phyloP scores from a whole-genome alignment of 37 sponge, comb jelly and placozoan genomes.

The Lycopodina hypogea region DNA sequence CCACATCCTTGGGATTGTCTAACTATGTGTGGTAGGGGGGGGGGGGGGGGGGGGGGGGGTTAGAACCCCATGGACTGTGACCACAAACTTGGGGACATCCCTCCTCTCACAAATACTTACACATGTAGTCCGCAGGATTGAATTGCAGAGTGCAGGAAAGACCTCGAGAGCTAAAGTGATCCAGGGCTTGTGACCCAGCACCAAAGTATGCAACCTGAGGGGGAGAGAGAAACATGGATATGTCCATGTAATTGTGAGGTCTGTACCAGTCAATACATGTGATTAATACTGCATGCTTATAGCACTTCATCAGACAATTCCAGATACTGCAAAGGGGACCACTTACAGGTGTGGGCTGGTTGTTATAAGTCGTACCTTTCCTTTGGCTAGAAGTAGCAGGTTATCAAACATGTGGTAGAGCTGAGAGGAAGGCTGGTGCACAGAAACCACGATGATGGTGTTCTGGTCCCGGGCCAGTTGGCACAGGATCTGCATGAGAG shows the following conservation, averaged over 20 bases:
- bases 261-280: too few species aligned
- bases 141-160: slow-evolving; percentile 68
- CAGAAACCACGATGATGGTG: slow-evolving; percentile 61
- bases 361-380: slow-evolving; percentile 44
- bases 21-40: too few species aligned
- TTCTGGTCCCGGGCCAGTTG: slow-evolving; percentile 48
- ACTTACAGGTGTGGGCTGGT: too few species aligned
- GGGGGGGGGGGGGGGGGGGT: too few species aligned
- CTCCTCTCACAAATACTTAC: too few species aligned
- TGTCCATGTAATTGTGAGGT: too few species aligned
- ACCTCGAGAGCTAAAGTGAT: slow-evolving; percentile 47
- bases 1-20: too few species aligned
- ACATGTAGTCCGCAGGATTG: slow-evolving; percentile 83
- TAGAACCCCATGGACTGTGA: too few species aligned
- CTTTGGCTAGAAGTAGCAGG: slow-evolving; percentile 70
- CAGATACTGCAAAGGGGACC: too few species aligned
- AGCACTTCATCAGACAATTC: too few species aligned
- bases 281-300: too few species aligned
- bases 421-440: slow-evolving; percentile 88
- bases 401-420: slow-evolving; percentile 75
- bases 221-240: background rate
- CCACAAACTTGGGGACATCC: too few species aligned
- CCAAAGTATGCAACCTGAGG: slow-evolving; percentile 76
- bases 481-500: slow-evolving; percentile 48
- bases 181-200: slow-evolving; percentile 42